A percentile compares a stretch with the other conserved stretches of the same genome.
Evolutionary conservation across 1,140 invertebrate species (phyloP).

Genomic region (Papilio dardanus): DNA sequence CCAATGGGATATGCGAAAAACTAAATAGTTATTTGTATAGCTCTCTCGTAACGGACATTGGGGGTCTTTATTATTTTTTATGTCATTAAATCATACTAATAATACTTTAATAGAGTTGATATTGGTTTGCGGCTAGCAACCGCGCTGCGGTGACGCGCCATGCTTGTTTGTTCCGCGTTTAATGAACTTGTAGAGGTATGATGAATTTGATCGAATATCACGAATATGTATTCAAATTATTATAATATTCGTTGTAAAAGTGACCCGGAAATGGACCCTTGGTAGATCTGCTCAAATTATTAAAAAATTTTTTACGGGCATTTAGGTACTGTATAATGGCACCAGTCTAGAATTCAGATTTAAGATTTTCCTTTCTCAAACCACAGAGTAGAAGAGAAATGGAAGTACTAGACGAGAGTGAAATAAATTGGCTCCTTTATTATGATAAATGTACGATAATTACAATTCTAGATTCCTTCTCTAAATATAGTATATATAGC

Average conservation of each 20-base stretch:
- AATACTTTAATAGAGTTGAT: slow-evolving; percentile 3
- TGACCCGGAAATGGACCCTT: too few species aligned
- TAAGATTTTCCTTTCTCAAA: neutral
- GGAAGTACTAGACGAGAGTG: neutral
- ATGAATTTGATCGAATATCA: neutral
- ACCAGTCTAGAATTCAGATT: neutral
- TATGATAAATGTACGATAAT: neutral
- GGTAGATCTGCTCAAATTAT: too few species aligned
- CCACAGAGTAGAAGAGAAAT: neutral
- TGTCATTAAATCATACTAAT: neutral
- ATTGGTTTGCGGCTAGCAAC: slow-evolving; percentile 13
- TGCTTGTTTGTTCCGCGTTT: neutral
- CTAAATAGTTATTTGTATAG: neutral
- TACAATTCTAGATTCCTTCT: too few species aligned
- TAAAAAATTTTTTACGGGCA: too few species aligned
- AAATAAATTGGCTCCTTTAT: neutral
- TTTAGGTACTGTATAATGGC: too few species aligned
- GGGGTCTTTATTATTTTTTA: neutral
- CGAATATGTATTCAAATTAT: neutral
- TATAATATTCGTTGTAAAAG: too few species aligned
- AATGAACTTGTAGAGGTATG: neutral
- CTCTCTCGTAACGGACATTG: neutral
- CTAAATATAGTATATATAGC: too few species aligned
- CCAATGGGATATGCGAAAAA: neutral
- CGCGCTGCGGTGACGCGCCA: neutral